Evolutionary conservation across 2,113 vertebrate genomes (phyloP), one percentile per base, ranked within the genome.

Genomic region (Nothoprocta perdicaria): DNA sequence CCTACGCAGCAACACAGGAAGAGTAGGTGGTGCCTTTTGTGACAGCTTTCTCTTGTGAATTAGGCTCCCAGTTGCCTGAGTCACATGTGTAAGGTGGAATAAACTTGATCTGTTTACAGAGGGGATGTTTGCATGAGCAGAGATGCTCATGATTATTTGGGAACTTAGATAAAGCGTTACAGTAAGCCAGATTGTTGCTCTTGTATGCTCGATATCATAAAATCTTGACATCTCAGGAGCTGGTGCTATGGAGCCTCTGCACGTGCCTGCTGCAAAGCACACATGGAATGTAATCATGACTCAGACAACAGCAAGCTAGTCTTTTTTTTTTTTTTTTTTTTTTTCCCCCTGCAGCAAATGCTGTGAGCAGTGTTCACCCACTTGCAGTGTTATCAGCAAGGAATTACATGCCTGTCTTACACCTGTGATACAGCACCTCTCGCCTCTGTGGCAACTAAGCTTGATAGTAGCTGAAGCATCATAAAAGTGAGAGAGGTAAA

Each of bases 41-140:
- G 75, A 33, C 58, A 66, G 12, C 57, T 78, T 80, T 83, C 72
- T 91, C 48, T 38, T 72, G 29, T 35, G 74, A 77, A 62, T 80
- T 73, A 91, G 68, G 40, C 35, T 93, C 40, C 48, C 61, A 52
- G 48, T 62, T 82, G 31, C 91, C 66, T 76, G 9, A 89, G 38
- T 65, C 84, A 68, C 40, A 48, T 38, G 57, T 3, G 26, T 73
- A 68, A 71, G 41, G 48, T 45, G 45, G 45, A 78, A 92, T 89
- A 78, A 91, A 96, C 40, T 35, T 65, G 46, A 62, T 83, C 73
- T 80, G 33, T 58, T 62, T 48, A 31, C 65, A 92, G 77, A 92
- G 33, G 43, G 71, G 46, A 26, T 45, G 15, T 65, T 43, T 76
- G 61, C 19, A 11, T 65, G 40, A 53, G 53, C 58, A 92, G 35